Percentiles rank a stretch among this genome's conserved stretches.
These are phyloP conservation scores for Planiliza haematocheilus DNA, from an alignment of 2,113 vertebrate species.

Conservation along the genomic window DNA sequence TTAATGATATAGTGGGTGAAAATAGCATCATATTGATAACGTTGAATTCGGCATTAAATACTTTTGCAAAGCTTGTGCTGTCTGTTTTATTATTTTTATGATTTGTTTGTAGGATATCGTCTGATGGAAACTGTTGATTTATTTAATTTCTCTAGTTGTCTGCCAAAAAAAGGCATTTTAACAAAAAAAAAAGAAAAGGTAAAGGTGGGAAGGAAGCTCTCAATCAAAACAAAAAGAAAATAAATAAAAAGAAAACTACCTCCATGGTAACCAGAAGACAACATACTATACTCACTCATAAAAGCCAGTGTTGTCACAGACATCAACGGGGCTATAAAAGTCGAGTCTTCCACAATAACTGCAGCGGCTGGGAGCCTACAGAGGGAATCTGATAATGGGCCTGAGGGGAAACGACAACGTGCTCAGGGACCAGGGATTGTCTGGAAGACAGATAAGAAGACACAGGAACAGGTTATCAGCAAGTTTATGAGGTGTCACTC, in stretches of 20 bases:
- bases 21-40: conserved; percentile 18
- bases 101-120: not conserved
- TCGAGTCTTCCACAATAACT: conserved; percentile 64
- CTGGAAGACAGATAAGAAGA: conserved; percentile 79
- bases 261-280: conserved; percentile 16
- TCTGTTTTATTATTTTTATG: conserved; percentile 9
- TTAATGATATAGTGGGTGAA: conserved; percentile 43
- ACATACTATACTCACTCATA: conserved; percentile 54
- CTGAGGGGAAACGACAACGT: conserved; percentile 74
- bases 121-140: not conserved
- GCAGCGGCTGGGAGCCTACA: conserved; percentile 61
- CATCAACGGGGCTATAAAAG: conserved; percentile 66
- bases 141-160: not conserved
- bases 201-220: not conserved
- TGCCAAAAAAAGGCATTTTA: not conserved
- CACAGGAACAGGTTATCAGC: conserved; percentile 77
- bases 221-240: conserved; percentile 7
- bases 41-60: conserved; percentile 27
- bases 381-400: conserved; percentile 79
- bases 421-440: conserved; percentile 77
- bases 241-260: conserved; percentile 24
- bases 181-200: not conserved
- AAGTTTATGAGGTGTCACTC: conserved; percentile 79
- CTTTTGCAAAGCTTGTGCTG: not conserved
- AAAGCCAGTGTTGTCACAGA: conserved; percentile 65